phyloP scores from a whole-genome alignment of 2,797 vertebrate genomes.

The Petrocephalus sullivani region DNA sequence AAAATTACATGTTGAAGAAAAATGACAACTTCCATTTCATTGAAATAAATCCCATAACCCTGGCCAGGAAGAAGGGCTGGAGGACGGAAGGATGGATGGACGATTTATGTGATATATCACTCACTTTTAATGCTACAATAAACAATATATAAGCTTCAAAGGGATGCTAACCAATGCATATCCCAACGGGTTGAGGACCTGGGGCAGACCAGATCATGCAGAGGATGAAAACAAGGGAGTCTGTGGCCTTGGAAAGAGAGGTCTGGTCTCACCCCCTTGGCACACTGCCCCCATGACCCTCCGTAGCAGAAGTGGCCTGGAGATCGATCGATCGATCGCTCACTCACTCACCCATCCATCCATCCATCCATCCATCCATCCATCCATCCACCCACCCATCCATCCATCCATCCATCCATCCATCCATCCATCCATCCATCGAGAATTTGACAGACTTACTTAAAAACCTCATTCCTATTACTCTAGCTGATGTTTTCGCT shows the following conservation, averaged over 20 bases:
- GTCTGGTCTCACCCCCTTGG: background rate
- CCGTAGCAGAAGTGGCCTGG: background rate
- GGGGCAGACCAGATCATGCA: background rate
- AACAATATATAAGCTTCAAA: background rate
- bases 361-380: background rate
- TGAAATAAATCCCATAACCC: background rate
- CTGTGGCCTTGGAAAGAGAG: background rate
- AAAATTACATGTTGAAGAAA: background rate
- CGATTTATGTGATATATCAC: background rate
- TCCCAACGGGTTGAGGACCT: background rate
- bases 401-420: background rate
- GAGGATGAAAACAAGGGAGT: background rate
- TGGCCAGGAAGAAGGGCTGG: background rate
- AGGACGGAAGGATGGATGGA: background rate
- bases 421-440: background rate
- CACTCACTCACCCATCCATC: background rate
- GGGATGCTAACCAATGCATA: background rate
- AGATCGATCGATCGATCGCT: background rate
- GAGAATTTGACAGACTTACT: too few species aligned
- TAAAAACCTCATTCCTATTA: too few species aligned
- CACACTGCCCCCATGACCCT: background rate
- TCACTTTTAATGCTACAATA: background rate
- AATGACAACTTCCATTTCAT: background rate
- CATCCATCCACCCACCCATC: background rate
- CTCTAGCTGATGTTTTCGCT: too few species aligned